Evolutionary conservation across 1,140 invertebrate genomes (phyloP), one percentile per base, ranked within the genome.

Genomic region (Calliphora vicina): DNA sequence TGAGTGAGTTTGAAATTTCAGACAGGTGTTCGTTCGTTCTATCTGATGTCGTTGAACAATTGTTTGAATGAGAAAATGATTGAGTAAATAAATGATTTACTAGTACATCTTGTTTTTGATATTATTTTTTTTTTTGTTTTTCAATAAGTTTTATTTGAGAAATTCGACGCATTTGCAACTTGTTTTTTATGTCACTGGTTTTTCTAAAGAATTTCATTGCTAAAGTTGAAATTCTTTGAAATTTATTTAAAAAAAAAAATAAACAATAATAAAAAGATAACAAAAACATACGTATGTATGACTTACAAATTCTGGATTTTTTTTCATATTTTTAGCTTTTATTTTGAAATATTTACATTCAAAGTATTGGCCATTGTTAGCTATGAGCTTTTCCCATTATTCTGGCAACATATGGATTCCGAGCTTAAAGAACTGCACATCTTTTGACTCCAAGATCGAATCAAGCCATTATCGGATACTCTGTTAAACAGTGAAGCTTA

Each of bases 181-280:
- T 78, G 74, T 78, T 78, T 43, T 42, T 20, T 1, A 42, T 35
- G 20, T 20, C 9, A 78, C 20, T 43, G 23, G 35, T 20, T 45
- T 78, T 43, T 78, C 74, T 17, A 17, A 25, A 78, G 74, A 78
- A 78, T 78, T 45, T 78, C 35, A 78, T 78, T 78, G 74, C 74
- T 45, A 45, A 78, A 23, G 74, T 43, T 43, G 20, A 26, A 67
- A 12, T 67, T 67, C n/a, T 67, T 23, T 8, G 61, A 25, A 67
- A 67, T 67, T n/a, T n/a, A n/a, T n/a, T n/a, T n/a, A n/a, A n/a
- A n/a, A n/a, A 13, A 61, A 61, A 61, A 61, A 1, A 43, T 5
- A 43, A 5, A 43, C 5, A 50, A 50, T n/a, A 50, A 10, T 10
- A 50, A 10, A n/a, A 50, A 50, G 3, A 50, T 35, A 35, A 35